Evolutionary conservation across 2,888 invertebrate genomes (phyloP), one percentile per base, ranked within the genome.

Genomic region (Palloptera scutellata): DNA sequence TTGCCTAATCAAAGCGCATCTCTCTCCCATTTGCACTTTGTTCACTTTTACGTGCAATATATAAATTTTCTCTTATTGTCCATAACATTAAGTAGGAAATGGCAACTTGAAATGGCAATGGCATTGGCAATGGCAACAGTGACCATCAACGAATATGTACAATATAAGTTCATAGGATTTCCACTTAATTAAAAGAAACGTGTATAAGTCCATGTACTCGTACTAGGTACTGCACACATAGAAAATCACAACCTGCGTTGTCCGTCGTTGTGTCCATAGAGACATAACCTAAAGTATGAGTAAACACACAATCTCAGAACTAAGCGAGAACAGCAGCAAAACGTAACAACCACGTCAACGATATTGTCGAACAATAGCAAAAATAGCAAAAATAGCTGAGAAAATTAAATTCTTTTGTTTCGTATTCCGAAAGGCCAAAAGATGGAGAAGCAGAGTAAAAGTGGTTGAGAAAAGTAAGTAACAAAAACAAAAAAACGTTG

Each of bases 361-460:
- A 19, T 20, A 53, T 19, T 20, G 17, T 53, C 40, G 40, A 57
- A 40, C 57, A 40, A 40, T 15, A 41, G 40, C 58, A 42, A 15
- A 40, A 40, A 57, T 13, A 41, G 20, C 6, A 13, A 52, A 63
- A 53, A 51, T 64, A 58, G 15, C 58, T 58, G 58, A 64, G 60
- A 60, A 65, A 65, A 60, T 65, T 42, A 65, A 60, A 65, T 65
- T 65, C 65, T 54, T 65, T 65, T 65, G 65, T 65, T 58, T 58
- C n/a, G 58, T 1, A 15, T 4, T n/a, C 5, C 11, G 48, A 48
- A 48, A 48, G 20, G 19, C 19, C 45, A 19, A 51, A 10, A 13
- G 51, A n/a, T 8, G 41, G 15, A 40, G 17, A 9, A 40, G 61
- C 17, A 1, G 15, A 30, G 4, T 17, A 52, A 12, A 10, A 30